A percentile compares a stretch with the other conserved stretches of the same genome.
Evolutionary conservation across 1,140 invertebrate genomes (phyloP).

Genomic region (Drosophila bocqueti): DNA sequence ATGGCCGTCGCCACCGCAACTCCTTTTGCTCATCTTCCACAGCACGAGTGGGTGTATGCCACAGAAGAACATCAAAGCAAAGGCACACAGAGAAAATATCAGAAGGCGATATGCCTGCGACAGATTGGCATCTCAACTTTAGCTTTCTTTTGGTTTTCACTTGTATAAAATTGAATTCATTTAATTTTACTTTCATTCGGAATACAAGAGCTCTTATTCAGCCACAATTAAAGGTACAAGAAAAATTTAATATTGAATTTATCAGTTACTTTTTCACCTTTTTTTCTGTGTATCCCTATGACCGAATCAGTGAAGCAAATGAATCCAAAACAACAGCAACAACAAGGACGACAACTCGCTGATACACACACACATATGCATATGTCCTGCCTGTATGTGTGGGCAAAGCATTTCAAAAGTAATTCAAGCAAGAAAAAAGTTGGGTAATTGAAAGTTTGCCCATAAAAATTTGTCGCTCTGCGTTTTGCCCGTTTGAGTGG

Average conservation of each 20-base stretch:
- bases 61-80: constrained; percentile 21
- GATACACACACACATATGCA: constrained; percentile 43
- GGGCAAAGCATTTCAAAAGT: constrained; percentile 73
- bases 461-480: constrained; percentile 81
- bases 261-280: neutral
- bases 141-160: neutral
- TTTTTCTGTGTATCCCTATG: constrained; percentile 20
- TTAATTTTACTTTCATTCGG: neutral
- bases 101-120: neutral
- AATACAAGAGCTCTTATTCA: too few relatives aligned
- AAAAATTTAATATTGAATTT: neutral
- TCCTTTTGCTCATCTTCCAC: neutral
- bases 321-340: constrained; percentile 15
- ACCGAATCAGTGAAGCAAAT: constrained; percentile 23
- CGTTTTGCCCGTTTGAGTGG: constrained; percentile 49
- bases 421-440: constrained; percentile 81
- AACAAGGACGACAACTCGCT: constrained; percentile 17
- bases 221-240: neutral
- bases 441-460: constrained; percentile 82
- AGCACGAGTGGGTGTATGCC: neutral
- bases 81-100: constrained; percentile 15
- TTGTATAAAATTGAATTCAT: neutral
- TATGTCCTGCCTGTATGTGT: constrained; percentile 22
- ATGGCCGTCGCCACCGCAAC: constrained; percentile 32
- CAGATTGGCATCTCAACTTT: constrained; percentile 7